Percentiles rank a stretch among this genome's conserved stretches.
These are phyloP conservation scores for Channa striata DNA, from an alignment of 2,797 vertebrate genomes.

Conservation along the genomic window DNA sequence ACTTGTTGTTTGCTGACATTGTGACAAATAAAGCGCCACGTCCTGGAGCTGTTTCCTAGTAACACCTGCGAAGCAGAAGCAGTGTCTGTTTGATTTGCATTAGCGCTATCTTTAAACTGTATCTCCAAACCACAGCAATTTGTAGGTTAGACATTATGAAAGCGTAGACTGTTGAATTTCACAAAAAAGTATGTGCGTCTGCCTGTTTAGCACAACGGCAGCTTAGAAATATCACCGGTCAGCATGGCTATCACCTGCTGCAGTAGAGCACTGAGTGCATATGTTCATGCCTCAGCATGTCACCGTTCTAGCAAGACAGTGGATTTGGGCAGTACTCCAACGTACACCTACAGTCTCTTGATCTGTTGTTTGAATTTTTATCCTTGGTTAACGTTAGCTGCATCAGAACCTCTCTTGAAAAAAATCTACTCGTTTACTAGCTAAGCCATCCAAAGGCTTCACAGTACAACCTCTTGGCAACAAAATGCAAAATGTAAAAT, in stretches of 20 bases:
- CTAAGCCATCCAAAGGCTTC: neutral
- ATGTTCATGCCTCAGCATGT: conserved; percentile 40
- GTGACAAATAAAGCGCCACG: conserved; percentile 9
- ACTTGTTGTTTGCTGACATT: conserved; percentile 1
- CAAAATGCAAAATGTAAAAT: neutral
- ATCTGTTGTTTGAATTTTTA: conserved; percentile 35
- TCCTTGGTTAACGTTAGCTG: conserved; percentile 23
- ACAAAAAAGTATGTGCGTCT: neutral
- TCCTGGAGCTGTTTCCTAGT: conserved; percentile 22
- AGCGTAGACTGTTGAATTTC: conserved; percentile 16
- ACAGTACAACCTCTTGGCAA: conserved; percentile 3
- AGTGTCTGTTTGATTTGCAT: conserved; percentile 28
- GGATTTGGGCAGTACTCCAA: conserved; percentile 12
- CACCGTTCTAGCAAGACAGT: conserved; percentile 8
- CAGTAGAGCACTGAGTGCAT: conserved; percentile 5
- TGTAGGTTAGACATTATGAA: conserved; percentile 7
- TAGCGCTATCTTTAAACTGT: conserved; percentile 25
- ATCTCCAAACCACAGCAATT: conserved; percentile 1
- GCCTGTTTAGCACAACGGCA: neutral
- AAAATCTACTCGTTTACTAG: neutral
- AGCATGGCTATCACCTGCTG: conserved; percentile 15
- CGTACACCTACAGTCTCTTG: conserved; percentile 3
- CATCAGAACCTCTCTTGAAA: conserved; percentile 4
- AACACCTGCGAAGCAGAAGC: conserved; percentile 15
- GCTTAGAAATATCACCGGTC: neutral